Percentiles rank a stretch among this genome's conserved stretches.
phyloP scores from a whole-genome alignment of 2,797 vertebrate species.

The Taenioides sp. region DNA sequence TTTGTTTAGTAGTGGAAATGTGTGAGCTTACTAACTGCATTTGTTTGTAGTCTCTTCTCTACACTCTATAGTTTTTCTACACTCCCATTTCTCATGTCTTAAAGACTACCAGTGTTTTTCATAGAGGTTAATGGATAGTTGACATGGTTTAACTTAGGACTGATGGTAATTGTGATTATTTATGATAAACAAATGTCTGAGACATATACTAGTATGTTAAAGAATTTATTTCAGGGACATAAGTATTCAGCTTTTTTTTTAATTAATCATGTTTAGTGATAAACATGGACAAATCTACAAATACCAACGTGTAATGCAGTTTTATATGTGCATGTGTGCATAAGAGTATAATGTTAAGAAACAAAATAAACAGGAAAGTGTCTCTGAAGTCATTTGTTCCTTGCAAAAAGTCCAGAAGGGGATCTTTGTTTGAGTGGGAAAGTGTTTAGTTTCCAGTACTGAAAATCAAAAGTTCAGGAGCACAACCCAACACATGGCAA shows the following conservation, averaged over 20 bases:
- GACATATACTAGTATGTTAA: neutral
- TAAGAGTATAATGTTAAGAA: constrained; percentile 19
- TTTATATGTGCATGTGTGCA: neutral
- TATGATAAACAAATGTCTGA: neutral
- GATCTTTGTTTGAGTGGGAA: constrained; percentile 63
- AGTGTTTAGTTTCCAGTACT: constrained; percentile 43
- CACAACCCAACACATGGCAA: constrained; percentile 60
- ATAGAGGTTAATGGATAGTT: neutral
- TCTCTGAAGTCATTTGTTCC: constrained; percentile 39
- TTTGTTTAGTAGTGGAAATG: neutral
- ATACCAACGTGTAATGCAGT: neutral
- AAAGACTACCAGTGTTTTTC: neutral
- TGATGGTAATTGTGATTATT: neutral
- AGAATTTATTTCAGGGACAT: neutral
- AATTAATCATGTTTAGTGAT: neutral
- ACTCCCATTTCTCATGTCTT: neutral
- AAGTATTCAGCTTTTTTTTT: neutral
- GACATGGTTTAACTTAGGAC: neutral
- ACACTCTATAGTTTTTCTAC: neutral
- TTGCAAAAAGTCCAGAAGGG: constrained; percentile 39
- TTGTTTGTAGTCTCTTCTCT: neutral
- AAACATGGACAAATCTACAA: neutral
- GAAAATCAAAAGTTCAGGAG: constrained; percentile 35
- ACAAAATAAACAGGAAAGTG: constrained; percentile 27
- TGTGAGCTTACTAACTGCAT: neutral